These are phyloP conservation scores for Gisinianus flammeolus DNA, from an alignment of 2,888 invertebrate species.

Conservation along the genomic window DNA sequence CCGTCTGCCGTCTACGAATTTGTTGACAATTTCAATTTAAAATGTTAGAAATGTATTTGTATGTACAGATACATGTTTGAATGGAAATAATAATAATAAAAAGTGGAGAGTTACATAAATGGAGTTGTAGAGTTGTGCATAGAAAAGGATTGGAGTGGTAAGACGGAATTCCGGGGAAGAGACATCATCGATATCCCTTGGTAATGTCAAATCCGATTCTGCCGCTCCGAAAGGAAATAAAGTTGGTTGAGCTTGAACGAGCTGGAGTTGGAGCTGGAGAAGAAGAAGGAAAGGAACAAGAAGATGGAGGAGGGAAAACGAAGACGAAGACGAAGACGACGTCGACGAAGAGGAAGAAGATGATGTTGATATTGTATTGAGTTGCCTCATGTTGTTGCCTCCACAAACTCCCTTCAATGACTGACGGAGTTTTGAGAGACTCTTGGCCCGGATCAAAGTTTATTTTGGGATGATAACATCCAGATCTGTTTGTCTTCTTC, in stretches of 20 bases:
- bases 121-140: conserved; percentile 74
- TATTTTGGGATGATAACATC: conserved; percentile 57
- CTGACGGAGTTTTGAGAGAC: conserved; percentile 53
- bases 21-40: background rate
- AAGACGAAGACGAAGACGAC: background rate
- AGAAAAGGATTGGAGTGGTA: conserved; percentile 78
- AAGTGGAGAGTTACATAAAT: conserved; percentile 77
- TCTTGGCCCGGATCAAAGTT: conserved; percentile 59
- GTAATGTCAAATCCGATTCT: conserved; percentile 65
- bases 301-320: background rate
- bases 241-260: background rate
- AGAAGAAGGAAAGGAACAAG: conserved; percentile 2
- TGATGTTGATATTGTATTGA: background rate
- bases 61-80: background rate
- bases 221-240: conserved; percentile 69
- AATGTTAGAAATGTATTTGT: background rate
- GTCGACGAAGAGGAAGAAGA: background rate
- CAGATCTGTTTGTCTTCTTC: conserved; percentile 40
- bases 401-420: conserved; percentile 53
- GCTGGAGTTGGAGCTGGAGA: background rate
- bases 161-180: conserved; percentile 72
- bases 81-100: background rate
- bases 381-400: conserved; percentile 42
- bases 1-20: no score
- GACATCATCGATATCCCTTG: conserved; percentile 66